These are phyloP conservation scores for Melipona beecheii DNA, from an alignment of 2,888 invertebrate species.

Conservation along the genomic window DNA sequence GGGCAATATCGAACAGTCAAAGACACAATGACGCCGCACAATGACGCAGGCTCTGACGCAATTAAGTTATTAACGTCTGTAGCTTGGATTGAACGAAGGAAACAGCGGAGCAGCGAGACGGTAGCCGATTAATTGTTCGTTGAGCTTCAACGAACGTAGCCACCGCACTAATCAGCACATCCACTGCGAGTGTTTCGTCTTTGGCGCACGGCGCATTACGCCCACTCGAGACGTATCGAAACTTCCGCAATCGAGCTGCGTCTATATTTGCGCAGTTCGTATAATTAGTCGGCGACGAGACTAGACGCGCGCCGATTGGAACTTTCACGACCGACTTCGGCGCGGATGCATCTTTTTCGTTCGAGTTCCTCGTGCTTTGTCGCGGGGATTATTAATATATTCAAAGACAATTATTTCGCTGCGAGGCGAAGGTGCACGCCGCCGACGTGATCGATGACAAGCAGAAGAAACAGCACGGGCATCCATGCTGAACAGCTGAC, in stretches of 20 bases:
- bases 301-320: conserved; percentile 32
- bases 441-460: conserved; percentile 8
- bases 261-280: conserved; percentile 40
- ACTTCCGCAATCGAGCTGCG: conserved; percentile 38
- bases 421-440: too few species aligned
- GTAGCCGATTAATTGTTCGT: conserved; percentile 44
- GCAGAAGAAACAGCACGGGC: conserved; percentile 39
- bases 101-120: conserved; percentile 1
- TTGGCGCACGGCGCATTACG: conserved; percentile 26
- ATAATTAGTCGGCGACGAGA: conserved; percentile 56
- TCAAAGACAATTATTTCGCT: background rate
- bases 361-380: too few species aligned
- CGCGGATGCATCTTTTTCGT: background rate
- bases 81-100: conserved; percentile 1
- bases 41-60: background rate
- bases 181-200: conserved; percentile 40
- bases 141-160: conserved; percentile 48
- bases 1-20: background rate
- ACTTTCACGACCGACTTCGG: conserved; percentile 1
- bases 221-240: conserved; percentile 47
- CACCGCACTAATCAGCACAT: conserved; percentile 42
- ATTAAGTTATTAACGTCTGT: conserved; percentile 12
- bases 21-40: background rate
- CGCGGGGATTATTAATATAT: background rate
- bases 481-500: conserved; percentile 38